These are phyloP conservation scores for Cactoblastis cactorum DNA, from an alignment of 2,888 invertebrate species.

Conservation along the genomic window DNA sequence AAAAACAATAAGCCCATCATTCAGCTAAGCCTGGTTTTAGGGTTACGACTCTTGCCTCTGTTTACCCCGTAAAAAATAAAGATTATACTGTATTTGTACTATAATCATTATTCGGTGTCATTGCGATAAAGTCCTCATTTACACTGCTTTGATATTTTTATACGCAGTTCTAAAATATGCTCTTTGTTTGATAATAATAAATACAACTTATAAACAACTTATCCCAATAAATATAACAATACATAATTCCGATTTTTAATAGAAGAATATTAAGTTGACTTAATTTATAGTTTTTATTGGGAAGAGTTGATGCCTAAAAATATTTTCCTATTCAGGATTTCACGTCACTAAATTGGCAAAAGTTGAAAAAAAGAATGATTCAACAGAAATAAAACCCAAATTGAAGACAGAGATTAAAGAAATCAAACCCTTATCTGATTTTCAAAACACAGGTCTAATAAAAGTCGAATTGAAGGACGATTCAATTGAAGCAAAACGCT, in stretches of 20 bases:
- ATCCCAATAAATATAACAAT: not conserved
- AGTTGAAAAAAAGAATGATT: not conserved
- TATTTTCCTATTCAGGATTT: not conserved
- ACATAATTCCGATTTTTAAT: no score
- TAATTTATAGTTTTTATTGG: not conserved
- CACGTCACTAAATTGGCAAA: not conserved
- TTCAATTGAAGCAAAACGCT: not conserved
- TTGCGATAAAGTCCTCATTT: slow-evolving; percentile 3
- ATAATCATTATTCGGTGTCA: not conserved
- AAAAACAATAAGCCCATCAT: no score
- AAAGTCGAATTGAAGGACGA: not conserved
- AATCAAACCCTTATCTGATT: not conserved
- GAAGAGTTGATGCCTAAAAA: not conserved
- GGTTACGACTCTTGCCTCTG: no score
- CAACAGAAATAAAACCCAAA: not conserved
- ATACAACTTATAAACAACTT: no score
- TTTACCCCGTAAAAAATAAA: no score
- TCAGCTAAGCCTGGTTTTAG: no score
- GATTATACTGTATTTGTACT: no score
- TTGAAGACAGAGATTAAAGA: not conserved
- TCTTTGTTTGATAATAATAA: not conserved
- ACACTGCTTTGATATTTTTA: not conserved
- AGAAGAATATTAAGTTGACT: no score
- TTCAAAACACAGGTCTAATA: not conserved
- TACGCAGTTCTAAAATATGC: not conserved